Percentiles rank a stretch among this genome's conserved stretches.
Evolutionary conservation across 2,888 invertebrate species (phyloP).

Genomic region (Ophion slaviceki): DNA sequence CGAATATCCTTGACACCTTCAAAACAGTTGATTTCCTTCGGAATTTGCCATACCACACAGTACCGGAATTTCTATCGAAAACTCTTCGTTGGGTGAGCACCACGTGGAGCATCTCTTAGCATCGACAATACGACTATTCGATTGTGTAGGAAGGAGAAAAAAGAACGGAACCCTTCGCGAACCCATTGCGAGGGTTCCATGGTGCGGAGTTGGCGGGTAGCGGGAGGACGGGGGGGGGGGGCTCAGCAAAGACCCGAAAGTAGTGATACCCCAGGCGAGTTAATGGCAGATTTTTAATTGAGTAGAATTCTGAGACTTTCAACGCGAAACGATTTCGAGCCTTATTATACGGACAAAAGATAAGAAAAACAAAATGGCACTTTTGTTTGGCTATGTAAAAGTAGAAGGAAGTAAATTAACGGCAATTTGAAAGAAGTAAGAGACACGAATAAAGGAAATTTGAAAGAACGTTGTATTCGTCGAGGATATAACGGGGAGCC

Average conservation of each 20-base stretch:
- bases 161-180: conserved; percentile 24
- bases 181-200: conserved; percentile 6
- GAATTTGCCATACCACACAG: too few species aligned
- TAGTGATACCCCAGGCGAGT: conserved; percentile 77
- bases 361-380: conserved; percentile 31
- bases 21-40: too few species aligned
- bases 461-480: conserved; percentile 58
- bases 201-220: background rate
- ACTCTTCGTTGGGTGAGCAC: background rate
- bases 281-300: conserved; percentile 76
- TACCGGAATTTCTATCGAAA: background rate
- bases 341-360: conserved; percentile 56
- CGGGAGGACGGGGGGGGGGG: conserved; percentile 9
- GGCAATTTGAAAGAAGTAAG: background rate
- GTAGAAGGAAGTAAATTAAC: background rate
- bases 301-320: conserved; percentile 68
- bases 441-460: conserved; percentile 36
- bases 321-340: conserved; percentile 60
- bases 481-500: conserved; percentile 72
- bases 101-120: background rate
- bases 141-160: conserved; percentile 20
- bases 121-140: conserved; percentile 15
- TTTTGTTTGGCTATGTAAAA: background rate
- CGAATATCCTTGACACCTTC: too few species aligned
- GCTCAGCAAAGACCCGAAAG: conserved; percentile 39